These are phyloP conservation scores for Diarsia dahlii DNA, from an alignment of 2,888 invertebrate species.

Conservation along the genomic window DNA sequence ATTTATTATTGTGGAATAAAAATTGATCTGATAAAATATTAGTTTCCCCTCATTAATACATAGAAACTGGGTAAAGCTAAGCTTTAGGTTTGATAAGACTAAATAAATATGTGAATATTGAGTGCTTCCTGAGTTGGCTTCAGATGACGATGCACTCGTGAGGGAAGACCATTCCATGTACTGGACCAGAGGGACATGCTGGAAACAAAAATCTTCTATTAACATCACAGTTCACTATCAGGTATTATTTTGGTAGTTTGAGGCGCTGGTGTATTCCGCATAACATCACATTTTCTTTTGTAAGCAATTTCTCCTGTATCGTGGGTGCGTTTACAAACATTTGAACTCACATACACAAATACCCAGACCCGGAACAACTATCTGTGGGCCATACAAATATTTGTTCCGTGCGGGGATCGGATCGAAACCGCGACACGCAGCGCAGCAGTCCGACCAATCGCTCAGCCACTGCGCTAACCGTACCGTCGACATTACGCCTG, in stretches of 20 bases:
- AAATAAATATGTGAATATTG: constrained; percentile 57
- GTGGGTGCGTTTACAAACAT: too few species aligned
- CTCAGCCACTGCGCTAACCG: too few species aligned
- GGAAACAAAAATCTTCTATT: constrained; percentile 73
- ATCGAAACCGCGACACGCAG: too few species aligned
- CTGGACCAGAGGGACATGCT: constrained; percentile 91
- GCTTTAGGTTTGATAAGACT: constrained; percentile 23
- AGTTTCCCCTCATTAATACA: constrained; percentile 13
- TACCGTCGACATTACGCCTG: too few species aligned
- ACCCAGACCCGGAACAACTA: too few species aligned
- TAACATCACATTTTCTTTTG: too few species aligned
- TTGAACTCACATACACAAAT: too few species aligned
- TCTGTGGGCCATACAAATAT: too few species aligned
- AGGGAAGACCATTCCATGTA: constrained; percentile 89
- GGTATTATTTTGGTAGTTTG: background rate
- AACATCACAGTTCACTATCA: background rate
- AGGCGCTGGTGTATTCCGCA: background rate
- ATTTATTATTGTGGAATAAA: constrained; percentile 33
- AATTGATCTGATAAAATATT: constrained; percentile 14
- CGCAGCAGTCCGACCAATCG: too few species aligned
- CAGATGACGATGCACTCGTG: constrained; percentile 93
- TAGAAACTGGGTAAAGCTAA: constrained; percentile 29
- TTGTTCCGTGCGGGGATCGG: too few species aligned
- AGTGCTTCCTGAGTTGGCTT: constrained; percentile 65
- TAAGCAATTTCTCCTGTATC: too few species aligned